phyloP scores from a whole-genome alignment of 2,888 invertebrate genomes.

The Thelaira solivaga region DNA sequence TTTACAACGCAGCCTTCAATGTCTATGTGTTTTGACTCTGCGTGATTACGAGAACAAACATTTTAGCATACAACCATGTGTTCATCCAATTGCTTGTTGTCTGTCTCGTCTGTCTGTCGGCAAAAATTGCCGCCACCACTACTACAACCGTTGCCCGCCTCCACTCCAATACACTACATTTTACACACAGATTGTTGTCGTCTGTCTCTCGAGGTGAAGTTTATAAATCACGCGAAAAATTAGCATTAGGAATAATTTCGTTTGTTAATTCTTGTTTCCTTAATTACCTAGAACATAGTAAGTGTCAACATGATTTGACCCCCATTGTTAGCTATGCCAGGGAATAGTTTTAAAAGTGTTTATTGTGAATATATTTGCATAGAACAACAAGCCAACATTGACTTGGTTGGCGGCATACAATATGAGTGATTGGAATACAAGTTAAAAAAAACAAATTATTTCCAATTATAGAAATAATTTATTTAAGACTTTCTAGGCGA shows the following conservation, averaged over 20 bases:
- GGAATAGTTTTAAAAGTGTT: slow-evolving; percentile 31
- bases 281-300: slow-evolving; percentile 60
- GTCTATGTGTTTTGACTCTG: slow-evolving; percentile 29
- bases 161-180: no score
- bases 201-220: slow-evolving; percentile 49
- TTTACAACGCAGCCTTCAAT: slow-evolving; percentile 37
- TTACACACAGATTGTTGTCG: background rate
- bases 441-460: background rate
- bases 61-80: slow-evolving; percentile 29
- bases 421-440: slow-evolving; percentile 13
- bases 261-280: slow-evolving; percentile 58
- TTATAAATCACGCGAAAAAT: slow-evolving; percentile 62
- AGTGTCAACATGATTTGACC: slow-evolving; percentile 65
- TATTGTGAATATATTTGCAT: slow-evolving; percentile 43
- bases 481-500: background rate
- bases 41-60: slow-evolving; percentile 51
- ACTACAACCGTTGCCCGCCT: background rate
- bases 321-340: slow-evolving; percentile 46
- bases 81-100: slow-evolving; percentile 1
- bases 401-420: background rate
- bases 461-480: background rate
- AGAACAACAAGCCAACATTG: background rate
- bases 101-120: background rate
- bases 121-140: background rate
- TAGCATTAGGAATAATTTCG: slow-evolving; percentile 60